These are phyloP conservation scores for Procapra przewalskii DNA, from an alignment of 2,113 vertebrate genomes.

Conservation along the genomic window DNA sequence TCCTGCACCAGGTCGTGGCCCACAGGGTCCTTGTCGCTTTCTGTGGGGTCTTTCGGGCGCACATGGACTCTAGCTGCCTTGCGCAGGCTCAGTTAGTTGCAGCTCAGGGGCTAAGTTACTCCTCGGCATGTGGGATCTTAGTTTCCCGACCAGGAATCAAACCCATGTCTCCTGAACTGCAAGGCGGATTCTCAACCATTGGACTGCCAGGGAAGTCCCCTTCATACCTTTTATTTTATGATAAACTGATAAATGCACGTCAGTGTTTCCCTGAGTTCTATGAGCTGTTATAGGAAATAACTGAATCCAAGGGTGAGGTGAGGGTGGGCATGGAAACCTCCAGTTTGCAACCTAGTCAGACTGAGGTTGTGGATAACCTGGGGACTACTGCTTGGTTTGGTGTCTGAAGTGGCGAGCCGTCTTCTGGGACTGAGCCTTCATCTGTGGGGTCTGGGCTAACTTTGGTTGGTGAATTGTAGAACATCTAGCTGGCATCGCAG, in stretches of 20 bases:
- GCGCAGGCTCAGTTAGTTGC: rapidly evolving
- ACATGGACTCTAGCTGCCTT: rapidly evolving
- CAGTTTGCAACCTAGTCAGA: neutral
- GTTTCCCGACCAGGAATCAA: neutral
- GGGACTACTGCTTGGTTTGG: neutral
- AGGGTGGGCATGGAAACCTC: neutral
- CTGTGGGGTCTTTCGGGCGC: neutral
- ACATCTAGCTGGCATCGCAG: neutral
- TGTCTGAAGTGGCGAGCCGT: neutral
- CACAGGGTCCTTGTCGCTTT: rapidly evolving
- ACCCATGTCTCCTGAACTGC: neutral
- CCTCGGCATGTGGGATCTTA: neutral
- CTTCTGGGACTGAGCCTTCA: neutral
- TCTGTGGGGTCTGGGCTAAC: neutral
- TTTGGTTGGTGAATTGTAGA: neutral
- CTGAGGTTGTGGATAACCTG: neutral
- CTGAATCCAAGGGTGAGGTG: neutral
- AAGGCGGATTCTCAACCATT: neutral
- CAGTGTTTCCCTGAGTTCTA: neutral
- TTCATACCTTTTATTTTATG: neutral
- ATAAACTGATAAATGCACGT: neutral
- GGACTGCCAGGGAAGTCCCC: neutral
- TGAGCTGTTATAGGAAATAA: neutral
- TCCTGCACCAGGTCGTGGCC: neutral
- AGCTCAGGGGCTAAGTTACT: neutral